Percentiles rank a stretch among this genome's conserved stretches.
Conservation (phyloP, 2,888 invertebrate species). For the Apamea anceps region DNA sequence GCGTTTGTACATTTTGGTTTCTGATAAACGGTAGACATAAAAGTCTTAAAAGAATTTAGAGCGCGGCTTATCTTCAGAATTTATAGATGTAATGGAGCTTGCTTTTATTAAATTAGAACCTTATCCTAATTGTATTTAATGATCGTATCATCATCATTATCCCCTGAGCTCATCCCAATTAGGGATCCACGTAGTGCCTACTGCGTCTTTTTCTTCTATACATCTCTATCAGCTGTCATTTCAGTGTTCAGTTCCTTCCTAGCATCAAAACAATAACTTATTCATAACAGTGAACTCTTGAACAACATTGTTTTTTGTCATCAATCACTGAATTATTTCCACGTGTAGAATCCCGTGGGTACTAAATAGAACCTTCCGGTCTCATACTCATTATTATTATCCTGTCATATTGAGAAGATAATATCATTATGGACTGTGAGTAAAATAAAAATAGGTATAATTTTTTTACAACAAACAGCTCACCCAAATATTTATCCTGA, state of each 20-base stretch:
- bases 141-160: background rate
- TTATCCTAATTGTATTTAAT: background rate
- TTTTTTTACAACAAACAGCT: conserved; percentile 14
- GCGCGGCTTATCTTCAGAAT: background rate
- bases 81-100: background rate
- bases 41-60: conserved; percentile 8
- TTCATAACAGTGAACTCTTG: background rate
- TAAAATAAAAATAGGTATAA: background rate
- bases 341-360: conserved; percentile 19
- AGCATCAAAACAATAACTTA: background rate
- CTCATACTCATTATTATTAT: conserved; percentile 16
- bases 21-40: background rate
- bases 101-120: background rate
- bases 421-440: background rate
- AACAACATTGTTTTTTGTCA: conserved; percentile 14
- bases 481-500: conserved; percentile 27
- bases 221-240: background rate
- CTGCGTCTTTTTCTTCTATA: background rate
- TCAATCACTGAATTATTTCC: conserved; percentile 33
- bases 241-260: background rate
- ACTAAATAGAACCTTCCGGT: conserved; percentile 15
- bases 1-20: no score
- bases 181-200: no score
- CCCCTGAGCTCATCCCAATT: background rate
- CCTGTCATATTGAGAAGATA: conserved; percentile 24